Percentiles rank a stretch among this genome's conserved stretches.
phyloP scores from a whole-genome alignment of 1,140 invertebrate species.

The Hyles vespertilio region DNA sequence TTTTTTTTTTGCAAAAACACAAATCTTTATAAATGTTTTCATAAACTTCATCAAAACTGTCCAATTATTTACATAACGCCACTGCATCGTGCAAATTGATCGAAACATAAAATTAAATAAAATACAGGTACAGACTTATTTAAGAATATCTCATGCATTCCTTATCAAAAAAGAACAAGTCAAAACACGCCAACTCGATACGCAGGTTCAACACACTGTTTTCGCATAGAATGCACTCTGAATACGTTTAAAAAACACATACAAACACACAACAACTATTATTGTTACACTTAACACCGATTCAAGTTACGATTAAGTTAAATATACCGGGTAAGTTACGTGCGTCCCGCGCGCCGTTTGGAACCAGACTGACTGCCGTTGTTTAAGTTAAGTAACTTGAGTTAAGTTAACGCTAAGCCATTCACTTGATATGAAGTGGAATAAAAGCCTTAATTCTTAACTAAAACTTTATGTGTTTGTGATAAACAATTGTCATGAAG shows the following conservation, averaged over 20 bases:
- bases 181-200: slow-evolving; percentile 16
- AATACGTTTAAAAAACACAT: slow-evolving; percentile 1
- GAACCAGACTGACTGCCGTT: slow-evolving; percentile 20
- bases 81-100: no score
- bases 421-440: slow-evolving; percentile 6
- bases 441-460: slow-evolving; percentile 4
- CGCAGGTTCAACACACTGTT: slow-evolving; percentile 3
- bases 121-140: no score
- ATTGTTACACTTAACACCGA: slow-evolving; percentile 18
- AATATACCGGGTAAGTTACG: slow-evolving; percentile 17
- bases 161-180: slow-evolving; percentile 22
- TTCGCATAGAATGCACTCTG: slow-evolving; percentile 6
- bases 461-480: no score
- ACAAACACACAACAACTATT: background rate
- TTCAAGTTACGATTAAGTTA: slow-evolving; percentile 35
- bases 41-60: no score
- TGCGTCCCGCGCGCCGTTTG: slow-evolving; percentile 13
- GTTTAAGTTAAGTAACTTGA: slow-evolving; percentile 8
- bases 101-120: no score
- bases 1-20: no score
- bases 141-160: slow-evolving; percentile 4
- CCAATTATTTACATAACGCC: no score
- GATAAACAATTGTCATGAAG: no score
- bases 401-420: slow-evolving; percentile 19
- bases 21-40: no score